A percentile compares a stretch with the other conserved stretches of the same genome.
Evolutionary conservation across 1,140 invertebrate genomes (phyloP).

Genomic region (Araneus ventricosus): DNA sequence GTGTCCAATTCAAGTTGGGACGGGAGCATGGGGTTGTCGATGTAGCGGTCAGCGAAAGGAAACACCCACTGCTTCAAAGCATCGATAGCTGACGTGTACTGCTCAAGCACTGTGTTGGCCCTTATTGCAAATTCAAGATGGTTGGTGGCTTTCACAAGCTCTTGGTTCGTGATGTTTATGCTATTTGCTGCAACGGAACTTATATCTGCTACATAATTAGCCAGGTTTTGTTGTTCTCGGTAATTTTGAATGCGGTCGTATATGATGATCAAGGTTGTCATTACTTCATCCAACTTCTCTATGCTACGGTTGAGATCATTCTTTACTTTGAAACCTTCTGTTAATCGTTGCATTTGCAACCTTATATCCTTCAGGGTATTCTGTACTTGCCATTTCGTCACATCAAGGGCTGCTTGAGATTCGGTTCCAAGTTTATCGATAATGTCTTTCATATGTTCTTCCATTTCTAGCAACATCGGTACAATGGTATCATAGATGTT

Average conservation of each 20-base stretch:
- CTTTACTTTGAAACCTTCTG: background rate
- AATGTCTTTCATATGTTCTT: background rate
- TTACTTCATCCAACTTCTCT: conserved; percentile 9
- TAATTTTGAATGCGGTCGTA: conserved; percentile 38
- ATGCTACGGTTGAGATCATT: background rate
- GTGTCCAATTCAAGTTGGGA: background rate
- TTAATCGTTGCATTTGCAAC: background rate
- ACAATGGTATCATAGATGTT: conserved; percentile 8
- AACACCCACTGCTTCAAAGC: conserved; percentile 12
- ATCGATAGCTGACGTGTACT: background rate
- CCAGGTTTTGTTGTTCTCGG: background rate
- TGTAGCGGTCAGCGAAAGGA: background rate
- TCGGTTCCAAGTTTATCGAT: background rate
- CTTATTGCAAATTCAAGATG: background rate
- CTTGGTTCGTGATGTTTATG: background rate
- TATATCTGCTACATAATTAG: conserved; percentile 32
- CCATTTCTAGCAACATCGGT: conserved; percentile 11
- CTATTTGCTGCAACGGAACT: background rate
- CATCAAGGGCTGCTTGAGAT: conserved; percentile 2
- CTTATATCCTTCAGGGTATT: conserved; percentile 5
- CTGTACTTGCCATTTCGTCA: conserved; percentile 28
- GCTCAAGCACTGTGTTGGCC: background rate
- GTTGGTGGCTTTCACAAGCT: background rate
- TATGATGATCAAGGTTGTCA: background rate
- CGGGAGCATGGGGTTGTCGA: background rate